Conservation (phyloP, 2,113 vertebrate species). For the Pyxicephalus adspersus region DNA sequence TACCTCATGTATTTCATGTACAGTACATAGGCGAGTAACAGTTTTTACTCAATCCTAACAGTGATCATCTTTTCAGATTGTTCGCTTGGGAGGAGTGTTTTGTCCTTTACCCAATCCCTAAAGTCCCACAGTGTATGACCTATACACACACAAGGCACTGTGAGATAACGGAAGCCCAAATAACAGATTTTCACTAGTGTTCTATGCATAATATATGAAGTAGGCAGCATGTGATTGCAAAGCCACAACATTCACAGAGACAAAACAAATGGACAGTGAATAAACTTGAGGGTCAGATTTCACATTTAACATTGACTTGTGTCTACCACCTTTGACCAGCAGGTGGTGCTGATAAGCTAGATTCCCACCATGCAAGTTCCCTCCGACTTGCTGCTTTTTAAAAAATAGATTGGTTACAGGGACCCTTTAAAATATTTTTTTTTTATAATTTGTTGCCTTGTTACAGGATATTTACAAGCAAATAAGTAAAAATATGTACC, state of each 20-base stretch:
- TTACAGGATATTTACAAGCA: not conserved
- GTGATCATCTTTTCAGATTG: not conserved
- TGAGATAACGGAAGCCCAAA: not conserved
- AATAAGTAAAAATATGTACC: constrained; percentile 28
- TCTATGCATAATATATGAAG: not conserved
- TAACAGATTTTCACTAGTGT: not conserved
- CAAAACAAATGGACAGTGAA: not conserved
- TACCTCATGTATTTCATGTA: not conserved
- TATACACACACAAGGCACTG: not conserved
- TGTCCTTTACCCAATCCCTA: not conserved
- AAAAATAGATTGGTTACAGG: not conserved
- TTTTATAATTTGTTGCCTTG: not conserved
- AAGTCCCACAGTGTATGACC: not conserved
- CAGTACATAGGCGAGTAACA: not conserved
- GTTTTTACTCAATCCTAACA: not conserved
- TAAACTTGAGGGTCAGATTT: not conserved
- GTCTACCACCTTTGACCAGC: constrained; percentile 63
- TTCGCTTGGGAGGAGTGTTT: not conserved
- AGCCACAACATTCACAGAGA: constrained; percentile 14
- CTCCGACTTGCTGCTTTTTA: not conserved
- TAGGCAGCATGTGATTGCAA: constrained; percentile 20
- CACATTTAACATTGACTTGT: not conserved
- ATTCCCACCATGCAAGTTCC: not conserved
- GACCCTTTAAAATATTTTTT: not conserved
- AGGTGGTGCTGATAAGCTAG: constrained; percentile 61